phyloP scores from a whole-genome alignment of 2,113 vertebrate genomes.

The Solea senegalensis region DNA sequence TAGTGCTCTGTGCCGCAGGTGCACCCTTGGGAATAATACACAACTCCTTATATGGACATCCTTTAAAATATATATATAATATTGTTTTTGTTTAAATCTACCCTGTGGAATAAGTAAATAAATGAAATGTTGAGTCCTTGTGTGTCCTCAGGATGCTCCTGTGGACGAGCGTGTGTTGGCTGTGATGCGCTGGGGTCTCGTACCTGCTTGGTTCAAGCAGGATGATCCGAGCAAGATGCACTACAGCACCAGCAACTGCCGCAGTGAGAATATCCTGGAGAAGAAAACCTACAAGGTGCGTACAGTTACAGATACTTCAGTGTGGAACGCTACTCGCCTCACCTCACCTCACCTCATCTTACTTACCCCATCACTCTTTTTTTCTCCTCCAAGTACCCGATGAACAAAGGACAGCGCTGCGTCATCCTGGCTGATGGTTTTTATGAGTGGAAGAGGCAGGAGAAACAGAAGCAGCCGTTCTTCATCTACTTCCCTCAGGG shows the following conservation, averaged over 20 bases:
- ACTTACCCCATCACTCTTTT: neutral
- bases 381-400: slow-evolving; percentile 80
- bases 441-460: slow-evolving; percentile 90
- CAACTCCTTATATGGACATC: too few relatives aligned
- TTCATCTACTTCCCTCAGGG: slow-evolving; percentile 95
- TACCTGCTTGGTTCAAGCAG: slow-evolving; percentile 93
- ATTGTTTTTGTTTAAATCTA: too few relatives aligned
- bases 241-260: slow-evolving; percentile 93
- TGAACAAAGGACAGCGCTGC: slow-evolving; percentile 91
- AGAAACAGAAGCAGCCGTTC: slow-evolving; percentile 87
- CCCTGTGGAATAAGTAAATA: too few relatives aligned
- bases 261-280: slow-evolving; percentile 90
- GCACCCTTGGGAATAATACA: too few relatives aligned
- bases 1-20: too few relatives aligned
- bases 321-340: neutral
- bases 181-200: slow-evolving; percentile 95
- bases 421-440: slow-evolving; percentile 96
- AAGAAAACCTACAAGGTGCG: slow-evolving; percentile 93
- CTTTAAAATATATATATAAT: too few relatives aligned
- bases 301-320: neutral
- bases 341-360: neutral
- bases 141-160: slow-evolving; percentile 82
- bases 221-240: slow-evolving; percentile 87
- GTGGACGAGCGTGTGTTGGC: slow-evolving; percentile 88
- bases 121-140: neutral